Conservation (phyloP, 2,888 invertebrate species). For the Ichneumon xanthorius region DNA sequence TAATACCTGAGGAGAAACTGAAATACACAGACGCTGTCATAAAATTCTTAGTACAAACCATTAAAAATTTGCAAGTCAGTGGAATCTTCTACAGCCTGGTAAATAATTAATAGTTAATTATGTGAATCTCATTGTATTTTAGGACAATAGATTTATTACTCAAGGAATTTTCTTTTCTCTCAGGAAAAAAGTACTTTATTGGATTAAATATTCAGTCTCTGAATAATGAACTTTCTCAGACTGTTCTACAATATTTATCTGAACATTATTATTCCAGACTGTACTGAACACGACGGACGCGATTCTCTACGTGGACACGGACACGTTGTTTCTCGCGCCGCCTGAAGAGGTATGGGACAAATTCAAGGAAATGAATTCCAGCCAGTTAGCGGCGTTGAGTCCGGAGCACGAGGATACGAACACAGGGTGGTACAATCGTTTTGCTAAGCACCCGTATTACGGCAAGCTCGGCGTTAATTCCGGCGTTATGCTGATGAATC, state of each 20-base stretch:
- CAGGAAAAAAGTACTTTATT: neutral
- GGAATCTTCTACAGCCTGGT: neutral
- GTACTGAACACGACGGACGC: slow-evolving; percentile 92
- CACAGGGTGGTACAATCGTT: slow-evolving; percentile 97
- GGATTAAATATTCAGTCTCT: too few relatives aligned
- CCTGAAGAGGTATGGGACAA: slow-evolving; percentile 93
- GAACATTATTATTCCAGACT: slow-evolving; percentile 86
- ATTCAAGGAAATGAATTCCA: slow-evolving; percentile 92
- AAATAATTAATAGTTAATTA: neutral
- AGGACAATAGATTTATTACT: neutral
- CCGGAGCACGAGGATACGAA: slow-evolving; percentile 97
- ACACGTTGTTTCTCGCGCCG: slow-evolving; percentile 94
- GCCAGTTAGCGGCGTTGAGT: slow-evolving; percentile 94
- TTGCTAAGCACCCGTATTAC: slow-evolving; percentile 98
- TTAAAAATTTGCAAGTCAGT: neutral
- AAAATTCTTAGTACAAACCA: neutral
- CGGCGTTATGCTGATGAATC: slow-evolving; percentile 98
- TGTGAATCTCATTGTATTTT: neutral
- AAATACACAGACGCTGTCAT: neutral
- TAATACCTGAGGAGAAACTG: too few relatives aligned
- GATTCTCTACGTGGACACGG: slow-evolving; percentile 96
- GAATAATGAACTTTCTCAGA: too few relatives aligned
- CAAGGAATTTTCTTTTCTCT: neutral
- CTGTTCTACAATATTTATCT: neutral
- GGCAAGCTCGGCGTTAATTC: slow-evolving; percentile 96